These are phyloP conservation scores for Pteronotus mesoamericanus DNA, from an alignment of 2,797 vertebrate genomes.

Conservation along the genomic window DNA sequence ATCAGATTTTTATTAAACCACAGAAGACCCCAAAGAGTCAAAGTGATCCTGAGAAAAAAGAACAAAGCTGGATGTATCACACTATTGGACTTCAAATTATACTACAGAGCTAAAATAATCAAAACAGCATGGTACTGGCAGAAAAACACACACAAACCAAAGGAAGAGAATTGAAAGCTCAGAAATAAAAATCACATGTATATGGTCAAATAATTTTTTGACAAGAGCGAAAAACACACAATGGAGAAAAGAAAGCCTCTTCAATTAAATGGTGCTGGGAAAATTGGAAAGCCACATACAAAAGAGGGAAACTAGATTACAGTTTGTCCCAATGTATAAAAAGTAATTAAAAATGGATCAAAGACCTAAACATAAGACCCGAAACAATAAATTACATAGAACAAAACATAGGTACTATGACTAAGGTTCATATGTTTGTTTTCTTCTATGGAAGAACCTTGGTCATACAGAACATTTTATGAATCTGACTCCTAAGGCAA, in stretches of 20 bases:
- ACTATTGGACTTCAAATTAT: neutral
- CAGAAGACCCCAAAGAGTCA: neutral
- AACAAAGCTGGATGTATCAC: neutral
- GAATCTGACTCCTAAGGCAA: neutral
- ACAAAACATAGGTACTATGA: neutral
- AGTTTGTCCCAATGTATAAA: neutral
- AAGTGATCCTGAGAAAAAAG: neutral
- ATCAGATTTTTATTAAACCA: neutral
- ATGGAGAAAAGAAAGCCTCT: neutral
- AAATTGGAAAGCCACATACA: neutral
- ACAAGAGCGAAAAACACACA: neutral
- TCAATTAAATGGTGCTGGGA: neutral
- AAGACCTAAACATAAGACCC: neutral
- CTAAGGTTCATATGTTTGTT: no score
- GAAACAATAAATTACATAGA: neutral
- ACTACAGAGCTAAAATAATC: neutral
- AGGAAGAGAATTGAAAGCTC: neutral
- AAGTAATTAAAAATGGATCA: neutral
- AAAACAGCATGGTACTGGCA: neutral
- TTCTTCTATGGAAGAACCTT: no score
- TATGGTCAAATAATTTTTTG: neutral
- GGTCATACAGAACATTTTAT: neutral
- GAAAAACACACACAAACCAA: neutral
- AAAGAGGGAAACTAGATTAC: neutral
- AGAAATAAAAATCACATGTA: neutral